Evolutionary conservation across 2,888 invertebrate species (phyloP).

Genomic region (Dinocampus coccinellae): DNA sequence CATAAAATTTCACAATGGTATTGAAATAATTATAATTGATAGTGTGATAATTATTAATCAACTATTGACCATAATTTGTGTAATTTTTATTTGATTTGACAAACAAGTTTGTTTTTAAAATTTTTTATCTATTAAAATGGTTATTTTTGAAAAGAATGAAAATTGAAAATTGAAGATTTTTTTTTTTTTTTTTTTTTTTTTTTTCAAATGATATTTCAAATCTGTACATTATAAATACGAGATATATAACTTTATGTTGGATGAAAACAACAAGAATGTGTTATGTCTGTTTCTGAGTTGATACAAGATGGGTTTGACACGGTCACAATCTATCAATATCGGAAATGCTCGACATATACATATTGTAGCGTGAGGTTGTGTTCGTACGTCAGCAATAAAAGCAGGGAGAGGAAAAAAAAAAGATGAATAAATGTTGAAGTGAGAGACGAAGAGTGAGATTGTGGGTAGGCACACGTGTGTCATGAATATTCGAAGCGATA

Average conservation of each 20-base stretch:
- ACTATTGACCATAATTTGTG: too few species aligned
- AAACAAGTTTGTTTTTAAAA: too few species aligned
- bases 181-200: too few species aligned
- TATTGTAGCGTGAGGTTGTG: conserved; percentile 29
- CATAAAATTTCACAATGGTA: neutral
- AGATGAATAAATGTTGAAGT: conserved; percentile 34
- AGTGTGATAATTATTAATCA: too few species aligned
- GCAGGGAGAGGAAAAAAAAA: conserved; percentile 34
- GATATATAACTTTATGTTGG: too few species aligned
- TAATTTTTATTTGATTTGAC: too few species aligned
- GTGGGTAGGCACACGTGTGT: conserved; percentile 33
- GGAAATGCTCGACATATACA: conserved; percentile 55
- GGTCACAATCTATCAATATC: conserved; percentile 59
- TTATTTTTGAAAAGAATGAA: too few species aligned
- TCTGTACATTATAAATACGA: too few species aligned
- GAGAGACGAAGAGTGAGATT: conserved; percentile 1
- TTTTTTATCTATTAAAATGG: too few species aligned
- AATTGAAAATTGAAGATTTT: too few species aligned
- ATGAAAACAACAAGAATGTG: conserved; percentile 55
- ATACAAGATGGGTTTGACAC: conserved; percentile 43
- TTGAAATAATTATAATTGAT: neutral
- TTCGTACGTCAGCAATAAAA: conserved; percentile 18
- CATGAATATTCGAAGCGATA: conserved; percentile 53
- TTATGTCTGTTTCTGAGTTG: too few species aligned
- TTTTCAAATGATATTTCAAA: too few species aligned